Evolutionary conservation across 2,888 invertebrate genomes (phyloP).

Genomic region (Trichopria drosophilae): DNA sequence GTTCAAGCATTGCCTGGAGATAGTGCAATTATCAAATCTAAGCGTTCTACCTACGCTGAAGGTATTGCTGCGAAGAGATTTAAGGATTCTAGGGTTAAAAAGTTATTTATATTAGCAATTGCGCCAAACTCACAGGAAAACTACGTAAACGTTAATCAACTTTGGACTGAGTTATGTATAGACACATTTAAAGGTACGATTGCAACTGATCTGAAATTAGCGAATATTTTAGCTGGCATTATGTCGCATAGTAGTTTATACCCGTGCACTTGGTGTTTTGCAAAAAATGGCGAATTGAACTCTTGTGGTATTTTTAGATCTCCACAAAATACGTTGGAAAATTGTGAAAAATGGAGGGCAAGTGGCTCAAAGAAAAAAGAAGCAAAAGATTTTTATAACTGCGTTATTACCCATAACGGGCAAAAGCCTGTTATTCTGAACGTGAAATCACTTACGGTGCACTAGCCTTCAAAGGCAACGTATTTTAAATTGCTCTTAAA

Average conservation of each 20-base stretch:
- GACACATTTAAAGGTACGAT: too few species aligned
- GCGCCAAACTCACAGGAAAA: slow-evolving; percentile 5
- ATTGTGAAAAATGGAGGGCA: slow-evolving; percentile 2
- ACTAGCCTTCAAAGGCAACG: too few species aligned
- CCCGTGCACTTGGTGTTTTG: not conserved
- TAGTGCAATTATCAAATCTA: too few species aligned
- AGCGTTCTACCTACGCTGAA: too few species aligned
- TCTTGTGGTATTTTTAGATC: not conserved
- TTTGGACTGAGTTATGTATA: slow-evolving; percentile 1
- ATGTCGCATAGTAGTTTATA: too few species aligned
- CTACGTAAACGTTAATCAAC: slow-evolving; percentile 3
- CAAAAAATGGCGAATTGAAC: not conserved
- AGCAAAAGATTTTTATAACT: slow-evolving; percentile 5
- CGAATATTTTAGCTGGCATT: slow-evolving; percentile 5
- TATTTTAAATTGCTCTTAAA: too few species aligned
- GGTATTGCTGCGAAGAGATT: too few species aligned
- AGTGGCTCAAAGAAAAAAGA: not conserved
- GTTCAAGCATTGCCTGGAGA: too few species aligned
- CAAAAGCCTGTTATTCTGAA: not conserved
- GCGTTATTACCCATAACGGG: not conserved
- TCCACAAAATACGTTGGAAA: slow-evolving; percentile 4
- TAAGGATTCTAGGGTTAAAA: too few species aligned
- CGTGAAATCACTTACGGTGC: not conserved
- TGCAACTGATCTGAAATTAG: slow-evolving; percentile 2
- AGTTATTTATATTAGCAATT: too few species aligned